Evolutionary conservation across 2,113 vertebrate genomes (phyloP), one percentile per base, ranked within the genome.

Genomic region (Lophochroa leadbeateri): DNA sequence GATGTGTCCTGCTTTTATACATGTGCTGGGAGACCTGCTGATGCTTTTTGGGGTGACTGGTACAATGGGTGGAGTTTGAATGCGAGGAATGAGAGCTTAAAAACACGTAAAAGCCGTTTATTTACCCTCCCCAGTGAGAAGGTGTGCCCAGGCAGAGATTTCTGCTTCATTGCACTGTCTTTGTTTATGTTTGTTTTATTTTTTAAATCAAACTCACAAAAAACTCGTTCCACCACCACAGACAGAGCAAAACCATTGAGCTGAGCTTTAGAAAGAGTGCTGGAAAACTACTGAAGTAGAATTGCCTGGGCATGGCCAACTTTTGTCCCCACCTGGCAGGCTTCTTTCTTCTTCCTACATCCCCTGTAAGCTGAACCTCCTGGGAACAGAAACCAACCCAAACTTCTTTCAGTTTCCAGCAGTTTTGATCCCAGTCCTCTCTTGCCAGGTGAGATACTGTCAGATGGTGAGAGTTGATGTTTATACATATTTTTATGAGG

Each of bases 241-340:
- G 63, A 37, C 13, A 61, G 50, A 79, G 43, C 39, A 71, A 80
- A 91, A 37, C 0, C 70, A 63, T 37, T 57, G 52, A 94, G 41
- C 39, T 64, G 67, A 65, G 37, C 20, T 78, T 79, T 74, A n/a
- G 33, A 53, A 69, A 43, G 82, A 77, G 27, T 21, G 20, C n/a
- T 92, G 95, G 94, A 96, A 95, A 96, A 94, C 47, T 94, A 94
- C 80, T 63, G 77, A 65, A 37, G 50, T 16, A 71, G 25, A 19
- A 39, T 44, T 41, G 41, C 23, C 35, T 65, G 68, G 72, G 43
- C 60, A 75, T 1, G 24, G 46, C 52, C 33, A 47, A 2, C 35
- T 41, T 64, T 44, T 0, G 0, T 44, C 49, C 31, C 12, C 0
- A 0, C 28, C 0, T 0, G 33, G 41, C 63, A 76, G 61, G 29